Base-by-base conservation (phyloP, 2,797 vertebrate genomes). In the Schizopygopsis pylzovi region DNA sequence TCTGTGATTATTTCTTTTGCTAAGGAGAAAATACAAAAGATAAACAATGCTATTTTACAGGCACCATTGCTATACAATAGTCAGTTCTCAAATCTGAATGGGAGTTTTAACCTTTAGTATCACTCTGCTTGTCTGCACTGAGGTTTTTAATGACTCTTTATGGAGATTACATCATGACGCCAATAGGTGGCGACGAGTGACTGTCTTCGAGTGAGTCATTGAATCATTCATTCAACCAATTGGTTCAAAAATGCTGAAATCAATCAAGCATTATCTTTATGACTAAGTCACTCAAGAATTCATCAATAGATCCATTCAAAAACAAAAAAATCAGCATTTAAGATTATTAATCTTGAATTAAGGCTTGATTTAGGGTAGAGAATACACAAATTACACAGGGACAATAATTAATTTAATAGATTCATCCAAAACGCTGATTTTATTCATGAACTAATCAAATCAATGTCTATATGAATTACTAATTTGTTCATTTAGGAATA, bases 1-100 rank as follows among this genome's bases (percentile, higher is more conserved):
- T 83, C 63, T 84, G 82, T 71, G 41, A 63, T 75, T 65, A 49
- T 83, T 52, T 25, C 7, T 73, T 16, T 47, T 61, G 52, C 28
- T 61, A 75, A 77, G 20, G 43, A 54, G n/a, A 39, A 63, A 81
- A 11, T 47, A 81, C 33, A 43, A 81, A 81, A 56, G 11, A 4
- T 41, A 81, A 54, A 56, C 22, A 71, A 56, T 71, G 22, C 22
- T 71, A 20, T 82, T 56, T 71, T 15, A 63, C 6, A 71, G 65
- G 43, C 61, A 41, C 15, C 22, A 54, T 28, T 33, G 47, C 13
- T 28, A 15, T 22, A 56, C 18, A 56, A 4, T 25, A 25, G 56
- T 61, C 10, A 25, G 10, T 61, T 61, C 63, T 67, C 13, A 52
- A 52, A 52, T 18, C 15, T 52, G 49, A 52, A 1, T 33, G 25